Evolutionary conservation across 1,140 invertebrate species (phyloP).

Genomic region (Aradophagus sp.): DNA sequence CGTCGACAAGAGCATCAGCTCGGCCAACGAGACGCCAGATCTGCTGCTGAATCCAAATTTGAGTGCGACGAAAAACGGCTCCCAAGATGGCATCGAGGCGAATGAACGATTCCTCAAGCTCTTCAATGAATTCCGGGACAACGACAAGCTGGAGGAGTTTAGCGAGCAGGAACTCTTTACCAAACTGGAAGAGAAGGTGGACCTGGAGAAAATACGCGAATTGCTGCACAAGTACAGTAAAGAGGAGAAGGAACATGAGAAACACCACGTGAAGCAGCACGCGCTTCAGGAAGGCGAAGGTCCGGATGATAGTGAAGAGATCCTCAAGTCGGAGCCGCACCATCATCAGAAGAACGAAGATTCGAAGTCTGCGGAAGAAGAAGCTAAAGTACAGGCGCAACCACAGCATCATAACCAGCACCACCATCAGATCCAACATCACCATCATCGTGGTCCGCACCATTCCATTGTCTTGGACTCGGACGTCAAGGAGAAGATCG

Average conservation of each 20-base stretch:
- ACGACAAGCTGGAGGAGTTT: slow-evolving; percentile 64
- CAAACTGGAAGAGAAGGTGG: slow-evolving; percentile 64
- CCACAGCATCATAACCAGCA: slow-evolving; percentile 52
- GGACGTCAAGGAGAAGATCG: slow-evolving; percentile 73
- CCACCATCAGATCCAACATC: slow-evolving; percentile 56
- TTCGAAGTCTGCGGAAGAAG: slow-evolving; percentile 12
- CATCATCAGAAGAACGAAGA: slow-evolving; percentile 43
- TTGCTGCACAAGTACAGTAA: slow-evolving; percentile 64
- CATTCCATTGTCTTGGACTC: slow-evolving; percentile 70
- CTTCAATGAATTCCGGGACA: slow-evolving; percentile 67
- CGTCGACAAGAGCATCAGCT: slow-evolving; percentile 66
- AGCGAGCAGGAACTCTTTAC: slow-evolving; percentile 64
- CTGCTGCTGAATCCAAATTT: slow-evolving; percentile 69
- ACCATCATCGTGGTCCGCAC: slow-evolving; percentile 68
- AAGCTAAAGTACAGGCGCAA: neutral
- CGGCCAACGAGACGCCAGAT: slow-evolving; percentile 69
- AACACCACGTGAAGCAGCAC: slow-evolving; percentile 58
- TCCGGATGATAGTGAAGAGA: slow-evolving; percentile 33
- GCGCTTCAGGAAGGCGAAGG: slow-evolving; percentile 16
- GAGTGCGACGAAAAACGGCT: slow-evolving; percentile 64
- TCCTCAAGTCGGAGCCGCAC: slow-evolving; percentile 22
- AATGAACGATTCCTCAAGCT: slow-evolving; percentile 68
- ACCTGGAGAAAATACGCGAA: slow-evolving; percentile 66
- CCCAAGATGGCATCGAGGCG: slow-evolving; percentile 62
- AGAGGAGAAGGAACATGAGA: slow-evolving; percentile 50